Percentiles rank a stretch among this genome's conserved stretches.
Conservation (phyloP, 2,113 vertebrate genomes). For the Willisornis vidua region DNA sequence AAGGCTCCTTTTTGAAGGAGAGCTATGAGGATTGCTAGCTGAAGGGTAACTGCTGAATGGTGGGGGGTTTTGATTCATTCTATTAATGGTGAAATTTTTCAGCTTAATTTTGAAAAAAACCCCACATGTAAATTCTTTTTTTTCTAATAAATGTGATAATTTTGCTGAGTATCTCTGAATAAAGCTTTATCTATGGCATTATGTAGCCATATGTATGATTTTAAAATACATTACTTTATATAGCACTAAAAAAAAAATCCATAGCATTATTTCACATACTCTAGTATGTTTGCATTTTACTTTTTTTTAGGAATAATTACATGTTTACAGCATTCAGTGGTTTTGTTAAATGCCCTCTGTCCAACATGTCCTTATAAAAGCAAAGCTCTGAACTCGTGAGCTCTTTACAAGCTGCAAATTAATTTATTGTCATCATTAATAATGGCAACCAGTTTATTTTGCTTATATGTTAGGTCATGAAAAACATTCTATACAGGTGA, state of each 20-base stretch:
- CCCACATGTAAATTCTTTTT: background rate
- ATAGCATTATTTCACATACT: background rate
- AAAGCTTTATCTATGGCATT: background rate
- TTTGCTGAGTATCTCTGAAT: background rate
- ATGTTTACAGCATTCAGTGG: background rate
- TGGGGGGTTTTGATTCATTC: background rate
- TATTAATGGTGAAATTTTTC: background rate
- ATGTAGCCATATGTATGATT: background rate
- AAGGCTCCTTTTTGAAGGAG: background rate
- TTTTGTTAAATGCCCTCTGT: background rate
- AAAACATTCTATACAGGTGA: background rate
- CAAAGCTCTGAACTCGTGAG: background rate
- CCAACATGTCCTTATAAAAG: background rate
- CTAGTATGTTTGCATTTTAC: background rate
- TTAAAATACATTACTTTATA: background rate
- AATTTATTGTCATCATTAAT: background rate
- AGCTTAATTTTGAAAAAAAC: background rate
- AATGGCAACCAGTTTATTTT: constrained; percentile 31
- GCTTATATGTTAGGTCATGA: background rate
- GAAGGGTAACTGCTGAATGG: background rate
- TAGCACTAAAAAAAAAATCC: background rate
- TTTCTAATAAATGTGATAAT: background rate
- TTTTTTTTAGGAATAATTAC: background rate
- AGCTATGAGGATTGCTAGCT: background rate
- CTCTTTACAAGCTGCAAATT: background rate